Conservation (phyloP, 2,113 vertebrate genomes). For the Chloropsis cyanopogon region DNA sequence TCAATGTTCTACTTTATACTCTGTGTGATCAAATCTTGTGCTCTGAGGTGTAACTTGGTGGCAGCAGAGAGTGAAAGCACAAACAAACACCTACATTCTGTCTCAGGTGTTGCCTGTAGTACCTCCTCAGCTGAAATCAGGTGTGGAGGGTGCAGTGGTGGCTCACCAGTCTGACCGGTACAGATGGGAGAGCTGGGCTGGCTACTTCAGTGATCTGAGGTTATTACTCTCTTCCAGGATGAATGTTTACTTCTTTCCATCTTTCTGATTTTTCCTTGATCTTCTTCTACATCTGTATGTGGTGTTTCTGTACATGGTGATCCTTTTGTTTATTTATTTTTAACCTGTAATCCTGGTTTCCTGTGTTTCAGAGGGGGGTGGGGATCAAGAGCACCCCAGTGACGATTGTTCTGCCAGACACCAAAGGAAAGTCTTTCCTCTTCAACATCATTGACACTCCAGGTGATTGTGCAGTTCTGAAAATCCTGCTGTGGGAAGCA, state of each 20-base stretch:
- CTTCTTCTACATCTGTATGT: background rate
- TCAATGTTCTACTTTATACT: background rate
- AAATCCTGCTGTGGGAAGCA: background rate
- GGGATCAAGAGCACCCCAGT: constrained; percentile 98
- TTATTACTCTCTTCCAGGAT: background rate
- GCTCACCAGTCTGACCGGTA: background rate
- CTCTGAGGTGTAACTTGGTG: background rate
- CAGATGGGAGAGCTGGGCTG: background rate
- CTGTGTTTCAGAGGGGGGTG: constrained; percentile 86
- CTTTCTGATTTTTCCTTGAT: background rate
- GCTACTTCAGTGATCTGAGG: background rate
- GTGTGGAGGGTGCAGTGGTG: no score
- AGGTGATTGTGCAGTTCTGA: constrained; percentile 71
- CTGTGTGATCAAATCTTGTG: background rate
- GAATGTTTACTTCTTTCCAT: background rate
- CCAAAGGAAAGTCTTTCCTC: constrained; percentile 96
- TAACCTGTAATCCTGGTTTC: background rate
- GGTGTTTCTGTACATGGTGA: background rate
- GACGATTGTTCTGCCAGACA: constrained; percentile 94
- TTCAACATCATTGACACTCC: constrained; percentile 99
- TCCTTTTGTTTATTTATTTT: background rate
- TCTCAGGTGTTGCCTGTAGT: background rate
- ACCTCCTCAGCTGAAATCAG: background rate
- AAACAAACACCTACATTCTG: background rate
- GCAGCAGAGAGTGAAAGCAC: background rate